These are phyloP conservation scores for Sebastes umbrosus DNA, from an alignment of 2,797 vertebrate species.

Conservation along the genomic window DNA sequence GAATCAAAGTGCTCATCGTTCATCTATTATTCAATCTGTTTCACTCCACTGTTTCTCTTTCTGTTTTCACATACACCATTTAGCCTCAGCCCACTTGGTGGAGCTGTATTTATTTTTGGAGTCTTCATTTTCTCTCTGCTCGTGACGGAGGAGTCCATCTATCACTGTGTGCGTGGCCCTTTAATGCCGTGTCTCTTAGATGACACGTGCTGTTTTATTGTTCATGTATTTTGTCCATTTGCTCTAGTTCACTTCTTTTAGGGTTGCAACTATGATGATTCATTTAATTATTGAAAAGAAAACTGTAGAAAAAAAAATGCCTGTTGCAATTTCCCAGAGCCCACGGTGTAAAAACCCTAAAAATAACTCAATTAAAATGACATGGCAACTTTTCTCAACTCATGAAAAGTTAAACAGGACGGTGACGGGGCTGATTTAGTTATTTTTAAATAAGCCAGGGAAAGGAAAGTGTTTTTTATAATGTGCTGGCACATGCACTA, in stretches of 20 bases:
- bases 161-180: neutral
- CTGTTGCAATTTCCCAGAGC: neutral
- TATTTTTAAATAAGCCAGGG: neutral
- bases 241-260: neutral
- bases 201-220: neutral
- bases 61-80: constrained; percentile 69
- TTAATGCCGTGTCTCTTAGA: constrained; percentile 3
- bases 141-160: constrained; percentile 2
- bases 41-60: constrained; percentile 79
- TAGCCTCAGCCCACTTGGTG: constrained; percentile 73
- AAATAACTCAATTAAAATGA: neutral
- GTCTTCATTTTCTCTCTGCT: constrained; percentile 24
- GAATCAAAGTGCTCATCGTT: constrained; percentile 80
- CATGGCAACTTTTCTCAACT: neutral
- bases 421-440: neutral
- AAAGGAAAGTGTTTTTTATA: neutral
- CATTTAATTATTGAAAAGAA: neutral
- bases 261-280: neutral
- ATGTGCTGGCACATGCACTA: neutral
- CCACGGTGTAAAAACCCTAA: neutral
- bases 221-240: neutral
- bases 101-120: constrained; percentile 73
- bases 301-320: neutral
- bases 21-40: constrained; percentile 83
- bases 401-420: neutral